A percentile compares a stretch with the other conserved stretches of the same genome.
Evolutionary conservation across 1,140 invertebrate species (phyloP).

Genomic region (Eriocheir sinensis): DNA sequence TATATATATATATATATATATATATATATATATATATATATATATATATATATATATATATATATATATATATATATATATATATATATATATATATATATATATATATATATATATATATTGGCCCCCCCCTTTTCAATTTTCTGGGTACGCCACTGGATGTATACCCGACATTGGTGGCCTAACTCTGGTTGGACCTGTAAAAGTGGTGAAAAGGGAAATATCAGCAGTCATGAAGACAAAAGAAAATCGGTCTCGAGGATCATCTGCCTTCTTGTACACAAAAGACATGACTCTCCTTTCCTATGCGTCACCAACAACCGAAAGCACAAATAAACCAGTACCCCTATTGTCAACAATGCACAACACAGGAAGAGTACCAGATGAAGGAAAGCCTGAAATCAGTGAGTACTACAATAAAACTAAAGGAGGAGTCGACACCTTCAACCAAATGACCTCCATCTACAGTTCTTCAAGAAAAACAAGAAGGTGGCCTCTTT

Average conservation of each 20-base stretch:
- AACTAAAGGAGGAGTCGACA: constrained; percentile 16
- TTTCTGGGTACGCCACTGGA: too few species aligned
- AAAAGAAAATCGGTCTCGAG: background rate
- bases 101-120: too few species aligned
- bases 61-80: too few species aligned
- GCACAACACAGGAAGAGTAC: background rate
- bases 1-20: too few species aligned
- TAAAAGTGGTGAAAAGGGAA: background rate
- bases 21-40: too few species aligned
- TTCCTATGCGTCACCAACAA: background rate
- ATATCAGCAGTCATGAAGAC: background rate
- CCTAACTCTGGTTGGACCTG: constrained; percentile 2
- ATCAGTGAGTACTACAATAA: background rate
- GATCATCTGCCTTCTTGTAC: too few species aligned
- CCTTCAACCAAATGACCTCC: background rate
- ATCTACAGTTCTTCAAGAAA: background rate
- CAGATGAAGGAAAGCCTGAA: background rate
- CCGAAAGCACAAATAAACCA: background rate
- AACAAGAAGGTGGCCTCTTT: constrained; percentile 10
- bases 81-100: too few species aligned
- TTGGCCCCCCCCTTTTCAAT: too few species aligned
- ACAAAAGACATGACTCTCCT: too few species aligned
- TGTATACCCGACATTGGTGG: too few species aligned
- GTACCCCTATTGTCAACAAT: background rate
- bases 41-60: too few species aligned